Evolutionary conservation across 2,113 vertebrate genomes (phyloP), one percentile per base, ranked within the genome.

Genomic region (Ia io): DNA sequence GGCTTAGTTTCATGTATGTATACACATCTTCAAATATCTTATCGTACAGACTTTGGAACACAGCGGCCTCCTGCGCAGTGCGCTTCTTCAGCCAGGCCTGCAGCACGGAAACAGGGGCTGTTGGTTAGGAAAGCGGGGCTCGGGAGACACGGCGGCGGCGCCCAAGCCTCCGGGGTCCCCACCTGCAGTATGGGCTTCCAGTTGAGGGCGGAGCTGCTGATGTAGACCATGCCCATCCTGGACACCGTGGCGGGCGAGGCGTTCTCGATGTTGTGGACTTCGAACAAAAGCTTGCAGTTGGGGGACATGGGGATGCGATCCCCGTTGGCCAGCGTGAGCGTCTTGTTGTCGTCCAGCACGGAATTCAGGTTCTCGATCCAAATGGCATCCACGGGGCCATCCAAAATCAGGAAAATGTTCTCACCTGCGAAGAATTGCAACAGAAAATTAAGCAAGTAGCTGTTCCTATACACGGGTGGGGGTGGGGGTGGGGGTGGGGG

Each of bases 31-130:
- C 98, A 97, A 99, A 99, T 11, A 91, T 94, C 94, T 97, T 98
- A 56, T 98, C 97, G 70, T 99, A 99, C 69, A 99, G 96, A 90
- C 16, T 28, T 63, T 98, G 96, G 80, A 99, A 97, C 25, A 93
- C 49, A 30, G 98, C 89, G 42, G 98, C 97, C 97, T 99, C 98
- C 89, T 98, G 97, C n/a, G 97, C 1, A 1, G 97, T 97, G 23
- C 97, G 98, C 69, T 98, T 99, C 94, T 99, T 98, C 94, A 99
- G 76, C 99, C 99, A 99, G 1, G 99, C 99, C 99, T 99, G 79
- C 32, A 93, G 88, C 17, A 92, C 28, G 98, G 96, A 97, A 6
- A 32, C 22, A 49, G 4, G 9, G 42, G 53, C 42, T 80, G 86
- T 63, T 61, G 35, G 47, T 5, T 85, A 69, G 77, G 78, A 90